A percentile compares a stretch with the other conserved stretches of the same genome.
These are phyloP conservation scores for Trichacis sp. DNA, from an alignment of 2,888 invertebrate genomes.

Conservation along the genomic window DNA sequence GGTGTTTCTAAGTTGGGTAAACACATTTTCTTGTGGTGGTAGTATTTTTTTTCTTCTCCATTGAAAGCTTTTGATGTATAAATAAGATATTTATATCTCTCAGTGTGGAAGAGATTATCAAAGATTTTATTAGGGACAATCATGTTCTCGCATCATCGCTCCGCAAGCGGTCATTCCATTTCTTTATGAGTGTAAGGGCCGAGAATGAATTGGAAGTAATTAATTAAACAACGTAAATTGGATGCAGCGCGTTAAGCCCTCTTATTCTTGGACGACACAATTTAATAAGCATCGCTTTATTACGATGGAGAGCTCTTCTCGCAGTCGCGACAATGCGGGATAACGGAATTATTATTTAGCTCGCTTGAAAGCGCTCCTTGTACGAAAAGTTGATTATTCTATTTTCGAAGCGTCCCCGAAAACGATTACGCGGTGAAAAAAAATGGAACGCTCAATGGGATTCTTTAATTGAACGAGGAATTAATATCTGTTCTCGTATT, in stretches of 20 bases:
- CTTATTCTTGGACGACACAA: constrained; percentile 66
- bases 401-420: not conserved
- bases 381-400: constrained; percentile 10
- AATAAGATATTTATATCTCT: no score
- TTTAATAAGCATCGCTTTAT: constrained; percentile 61
- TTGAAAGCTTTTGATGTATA: no score
- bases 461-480: constrained; percentile 1
- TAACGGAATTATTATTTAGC: constrained; percentile 45
- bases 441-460: no score
- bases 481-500: not conserved
- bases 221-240: constrained; percentile 68
- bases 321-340: constrained; percentile 47
- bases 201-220: constrained; percentile 63
- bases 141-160: constrained; percentile 56
- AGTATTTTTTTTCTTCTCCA: no score
- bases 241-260: constrained; percentile 57
- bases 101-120: constrained; percentile 61
- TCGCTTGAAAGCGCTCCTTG: constrained; percentile 12
- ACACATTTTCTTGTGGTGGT: no score
- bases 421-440: not conserved
- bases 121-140: constrained; percentile 66
- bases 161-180: constrained; percentile 49
- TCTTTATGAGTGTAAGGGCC: constrained; percentile 54
- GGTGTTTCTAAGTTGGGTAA: no score
- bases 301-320: constrained; percentile 27